Conservation (phyloP, 1,140 invertebrate species). For the Holotrichia oblita region DNA sequence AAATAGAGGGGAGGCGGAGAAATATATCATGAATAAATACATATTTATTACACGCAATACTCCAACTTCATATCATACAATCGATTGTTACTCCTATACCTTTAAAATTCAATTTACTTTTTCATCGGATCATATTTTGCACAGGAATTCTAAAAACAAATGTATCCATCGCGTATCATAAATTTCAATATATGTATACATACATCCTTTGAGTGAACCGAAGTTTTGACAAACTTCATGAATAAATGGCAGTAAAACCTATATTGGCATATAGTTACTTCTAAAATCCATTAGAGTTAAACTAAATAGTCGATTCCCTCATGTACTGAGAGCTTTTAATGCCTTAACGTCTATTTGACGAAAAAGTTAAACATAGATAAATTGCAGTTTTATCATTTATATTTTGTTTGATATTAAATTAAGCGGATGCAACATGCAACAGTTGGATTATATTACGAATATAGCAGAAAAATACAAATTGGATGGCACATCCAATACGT, state of each 20-base stretch:
- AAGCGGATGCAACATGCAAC: neutral
- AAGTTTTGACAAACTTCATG: neutral
- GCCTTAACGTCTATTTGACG: too few relatives aligned
- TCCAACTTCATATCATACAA: too few relatives aligned
- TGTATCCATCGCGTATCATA: neutral
- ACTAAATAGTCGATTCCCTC: neutral
- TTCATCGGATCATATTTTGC: too few relatives aligned
- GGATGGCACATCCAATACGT: neutral
- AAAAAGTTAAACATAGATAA: too few relatives aligned
- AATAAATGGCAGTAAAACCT: neutral
- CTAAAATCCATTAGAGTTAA: neutral
- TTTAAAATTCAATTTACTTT: neutral
- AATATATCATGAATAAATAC: too few relatives aligned
- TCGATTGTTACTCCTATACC: too few relatives aligned
- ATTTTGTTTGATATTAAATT: neutral
- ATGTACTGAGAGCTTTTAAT: neutral
- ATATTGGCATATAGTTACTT: neutral
- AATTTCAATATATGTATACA: neutral
- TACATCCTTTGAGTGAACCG: neutral
- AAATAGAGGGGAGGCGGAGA: too few relatives aligned
- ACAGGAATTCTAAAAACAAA: neutral
- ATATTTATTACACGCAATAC: too few relatives aligned
- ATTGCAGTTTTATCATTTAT: neutral
- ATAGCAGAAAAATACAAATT: neutral
- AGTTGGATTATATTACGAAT: neutral